Evolutionary conservation across 1,140 invertebrate genomes (phyloP).

Genomic region (Achroia grisella): DNA sequence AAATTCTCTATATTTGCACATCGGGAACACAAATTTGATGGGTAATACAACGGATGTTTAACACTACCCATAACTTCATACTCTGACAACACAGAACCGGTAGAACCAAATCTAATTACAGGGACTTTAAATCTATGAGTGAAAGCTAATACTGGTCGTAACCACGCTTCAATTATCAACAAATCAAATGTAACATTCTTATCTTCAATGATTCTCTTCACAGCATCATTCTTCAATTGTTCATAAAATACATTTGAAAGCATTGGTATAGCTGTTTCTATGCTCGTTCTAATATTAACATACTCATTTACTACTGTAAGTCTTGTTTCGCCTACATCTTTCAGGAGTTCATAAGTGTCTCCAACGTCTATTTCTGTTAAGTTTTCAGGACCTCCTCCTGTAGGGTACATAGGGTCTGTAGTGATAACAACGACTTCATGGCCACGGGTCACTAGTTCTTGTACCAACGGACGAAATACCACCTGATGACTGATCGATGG

Average conservation of each 20-base stretch:
- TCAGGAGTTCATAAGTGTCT: no score
- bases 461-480: slow-evolving; percentile 53
- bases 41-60: slow-evolving; percentile 23
- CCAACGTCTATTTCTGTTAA: slow-evolving; percentile 36
- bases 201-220: slow-evolving; percentile 27
- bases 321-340: no score
- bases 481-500: slow-evolving; percentile 74
- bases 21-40: no score
- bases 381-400: slow-evolving; percentile 22
- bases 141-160: slow-evolving; percentile 22
- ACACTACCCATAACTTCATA: slow-evolving; percentile 14
- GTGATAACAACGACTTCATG: slow-evolving; percentile 65
- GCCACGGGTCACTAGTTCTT: slow-evolving; percentile 57
- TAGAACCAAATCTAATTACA: slow-evolving; percentile 24
- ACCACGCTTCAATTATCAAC: slow-evolving; percentile 30
- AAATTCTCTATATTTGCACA: no score
- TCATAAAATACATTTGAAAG: slow-evolving; percentile 15
- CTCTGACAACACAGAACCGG: slow-evolving; percentile 6
- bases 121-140: slow-evolving; percentile 52
- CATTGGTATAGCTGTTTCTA: not conserved
- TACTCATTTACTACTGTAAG: no score
- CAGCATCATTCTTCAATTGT: slow-evolving; percentile 20
- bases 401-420: slow-evolving; percentile 28
- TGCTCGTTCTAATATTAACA: no score
- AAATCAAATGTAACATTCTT: slow-evolving; percentile 29